Evolutionary conservation across 2,888 invertebrate species (phyloP).

Genomic region (Synergus japonicus): DNA sequence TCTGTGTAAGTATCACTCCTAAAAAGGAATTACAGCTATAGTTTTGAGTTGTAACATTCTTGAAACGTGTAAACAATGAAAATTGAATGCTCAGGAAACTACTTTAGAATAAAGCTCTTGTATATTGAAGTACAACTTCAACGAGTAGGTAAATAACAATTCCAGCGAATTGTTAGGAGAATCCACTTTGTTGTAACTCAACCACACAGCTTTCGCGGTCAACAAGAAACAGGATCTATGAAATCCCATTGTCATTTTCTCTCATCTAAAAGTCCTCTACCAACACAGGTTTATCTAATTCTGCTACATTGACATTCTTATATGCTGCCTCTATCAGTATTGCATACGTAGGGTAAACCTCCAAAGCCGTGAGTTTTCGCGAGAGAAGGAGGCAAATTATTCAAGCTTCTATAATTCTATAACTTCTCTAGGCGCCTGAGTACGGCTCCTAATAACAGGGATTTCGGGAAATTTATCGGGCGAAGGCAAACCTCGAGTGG

Average conservation of each 20-base stretch:
- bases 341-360: not conserved
- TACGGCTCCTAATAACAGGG: constrained; percentile 63
- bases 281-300: not conserved
- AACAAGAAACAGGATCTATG: not conserved
- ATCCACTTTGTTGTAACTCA: not conserved
- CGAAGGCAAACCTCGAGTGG: constrained; percentile 45
- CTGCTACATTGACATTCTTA: not conserved
- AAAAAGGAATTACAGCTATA: too few species aligned
- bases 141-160: not conserved
- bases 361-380: constrained; percentile 31
- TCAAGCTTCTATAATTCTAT: constrained; percentile 42
- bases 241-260: not conserved
- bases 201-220: not conserved
- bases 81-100: too few species aligned
- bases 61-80: too few species aligned
- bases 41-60: too few species aligned
- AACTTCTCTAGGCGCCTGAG: constrained; percentile 31
- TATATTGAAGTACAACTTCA: not conserved
- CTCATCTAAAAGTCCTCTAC: not conserved
- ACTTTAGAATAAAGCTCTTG: too few species aligned
- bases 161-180: not conserved
- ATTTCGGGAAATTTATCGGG: constrained; percentile 65
- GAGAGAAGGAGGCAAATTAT: constrained; percentile 64
- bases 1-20: too few species aligned
- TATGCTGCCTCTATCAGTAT: not conserved